A percentile compares a stretch with the other conserved stretches of the same genome.
Conservation (phyloP, 2,888 invertebrate species). For the Aethes cnicana region DNA sequence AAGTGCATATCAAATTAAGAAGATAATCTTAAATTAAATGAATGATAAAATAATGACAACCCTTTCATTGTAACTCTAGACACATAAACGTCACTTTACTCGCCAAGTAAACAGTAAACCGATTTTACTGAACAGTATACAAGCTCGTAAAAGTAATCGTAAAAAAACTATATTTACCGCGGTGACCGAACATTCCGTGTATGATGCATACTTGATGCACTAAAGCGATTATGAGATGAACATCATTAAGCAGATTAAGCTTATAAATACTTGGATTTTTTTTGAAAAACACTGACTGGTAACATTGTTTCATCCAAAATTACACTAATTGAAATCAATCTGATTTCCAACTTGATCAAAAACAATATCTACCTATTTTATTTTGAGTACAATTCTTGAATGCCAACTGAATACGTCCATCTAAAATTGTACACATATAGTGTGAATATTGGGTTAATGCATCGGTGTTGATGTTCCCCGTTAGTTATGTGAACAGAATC, state of each 20-base stretch:
- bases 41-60: not conserved
- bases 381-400: too few species aligned
- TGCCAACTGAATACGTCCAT: too few species aligned
- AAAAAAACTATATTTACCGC: conserved; percentile 17
- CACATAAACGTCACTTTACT: not conserved
- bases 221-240: conserved; percentile 1
- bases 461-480: not conserved
- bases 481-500: conserved; percentile 9
- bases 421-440: not conserved
- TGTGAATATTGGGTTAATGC: not conserved
- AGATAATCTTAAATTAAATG: not conserved
- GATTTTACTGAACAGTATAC: conserved; percentile 18
- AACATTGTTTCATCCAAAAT: too few species aligned
- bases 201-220: conserved; percentile 32
- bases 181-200: conserved; percentile 13
- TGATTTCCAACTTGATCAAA: too few species aligned
- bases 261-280: not conserved
- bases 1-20: too few species aligned
- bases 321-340: too few species aligned
- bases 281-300: not conserved
- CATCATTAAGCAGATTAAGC: not conserved
- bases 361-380: too few species aligned
- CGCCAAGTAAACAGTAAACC: conserved; percentile 8
- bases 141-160: conserved; percentile 18
- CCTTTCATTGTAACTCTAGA: not conserved